Base-by-base conservation (phyloP, 2,888 invertebrate genomes). In the Metacarcinus magister region DNA sequence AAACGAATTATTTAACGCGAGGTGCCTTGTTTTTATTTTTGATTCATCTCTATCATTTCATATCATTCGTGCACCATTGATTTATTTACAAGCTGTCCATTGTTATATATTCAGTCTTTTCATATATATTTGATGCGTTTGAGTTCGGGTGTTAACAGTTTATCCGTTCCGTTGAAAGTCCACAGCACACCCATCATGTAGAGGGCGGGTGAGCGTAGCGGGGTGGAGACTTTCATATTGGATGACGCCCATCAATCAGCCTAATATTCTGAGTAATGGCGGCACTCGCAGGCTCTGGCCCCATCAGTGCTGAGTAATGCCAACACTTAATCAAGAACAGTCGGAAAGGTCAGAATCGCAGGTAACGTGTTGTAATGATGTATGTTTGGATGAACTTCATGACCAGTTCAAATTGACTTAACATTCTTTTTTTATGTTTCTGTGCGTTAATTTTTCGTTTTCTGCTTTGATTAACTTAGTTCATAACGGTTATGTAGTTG, bases 231-330 rank as follows among this genome's bases (percentile, higher is more conserved):
- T 5, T 28, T 75, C 23, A 16, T 28, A 75, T 28, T 28, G 75
- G 28, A 75, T 75, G 75, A 75, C 23, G 8, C n/a, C 75, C 75
- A 75, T 75, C 75, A n/a, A 28, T 75, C 75, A 75, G 28, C 75
- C 28, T 75, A 75, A 75, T 75, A 75, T 75, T n/a, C 75, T 23
- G n/a, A 23, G 75, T 75, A 75, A 75, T 75, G 28, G 75, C 19
- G 75, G 28, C 75, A 75, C n/a, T 28, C n/a, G 75, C 75, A 19
- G 75, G 75, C n/a, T 28, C 75, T 28, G 75, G 23, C 75, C 23
- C 75, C 75, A 75, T 75, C 75, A 75, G 75, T n/a, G 8, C 28
- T 28, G n/a, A 75, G 75, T 75, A 75, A 75, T 75, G 75, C 75
- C 75, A 7, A 23, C 75, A 7, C 75, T 75, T 75, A n/a, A 75